A percentile compares a stretch with the other conserved stretches of the same genome.
Conservation (phyloP, 2,113 vertebrate species). For the Machaerirhynchus nigripectus region DNA sequence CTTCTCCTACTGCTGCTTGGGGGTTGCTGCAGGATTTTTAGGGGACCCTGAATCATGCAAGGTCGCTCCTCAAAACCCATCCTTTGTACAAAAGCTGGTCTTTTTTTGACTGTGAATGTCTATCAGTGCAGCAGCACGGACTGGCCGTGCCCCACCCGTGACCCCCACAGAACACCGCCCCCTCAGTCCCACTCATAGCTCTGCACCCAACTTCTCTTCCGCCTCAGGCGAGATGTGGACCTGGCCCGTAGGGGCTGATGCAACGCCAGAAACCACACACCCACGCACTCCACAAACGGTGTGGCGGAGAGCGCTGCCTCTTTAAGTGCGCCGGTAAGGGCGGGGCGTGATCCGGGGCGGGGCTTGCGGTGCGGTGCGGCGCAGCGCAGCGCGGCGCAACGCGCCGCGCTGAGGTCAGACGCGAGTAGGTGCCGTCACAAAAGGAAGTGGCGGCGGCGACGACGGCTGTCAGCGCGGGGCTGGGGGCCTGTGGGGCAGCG, state of each 20-base stretch:
- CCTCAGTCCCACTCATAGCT: neutral
- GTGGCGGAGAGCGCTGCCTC: neutral
- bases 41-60: neutral
- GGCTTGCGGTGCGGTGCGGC: neutral
- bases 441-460: constrained; percentile 32
- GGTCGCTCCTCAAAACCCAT: neutral
- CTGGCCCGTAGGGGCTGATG: neutral
- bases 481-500: too few relatives aligned
- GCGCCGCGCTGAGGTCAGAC: constrained; percentile 10
- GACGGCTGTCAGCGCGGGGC: too few relatives aligned
- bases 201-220: neutral
- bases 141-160: neutral
- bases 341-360: neutral
- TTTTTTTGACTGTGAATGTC: neutral
- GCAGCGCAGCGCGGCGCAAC: neutral
- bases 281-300: neutral
- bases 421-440: constrained; percentile 42
- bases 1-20: neutral
- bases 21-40: neutral
- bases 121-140: neutral
- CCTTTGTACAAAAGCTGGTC: neutral
- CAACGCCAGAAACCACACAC: neutral
- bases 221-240: neutral
- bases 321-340: neutral
- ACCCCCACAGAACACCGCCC: neutral